These are phyloP conservation scores for Neodiprion lecontei DNA, from an alignment of 1,140 invertebrate species.

Conservation along the genomic window DNA sequence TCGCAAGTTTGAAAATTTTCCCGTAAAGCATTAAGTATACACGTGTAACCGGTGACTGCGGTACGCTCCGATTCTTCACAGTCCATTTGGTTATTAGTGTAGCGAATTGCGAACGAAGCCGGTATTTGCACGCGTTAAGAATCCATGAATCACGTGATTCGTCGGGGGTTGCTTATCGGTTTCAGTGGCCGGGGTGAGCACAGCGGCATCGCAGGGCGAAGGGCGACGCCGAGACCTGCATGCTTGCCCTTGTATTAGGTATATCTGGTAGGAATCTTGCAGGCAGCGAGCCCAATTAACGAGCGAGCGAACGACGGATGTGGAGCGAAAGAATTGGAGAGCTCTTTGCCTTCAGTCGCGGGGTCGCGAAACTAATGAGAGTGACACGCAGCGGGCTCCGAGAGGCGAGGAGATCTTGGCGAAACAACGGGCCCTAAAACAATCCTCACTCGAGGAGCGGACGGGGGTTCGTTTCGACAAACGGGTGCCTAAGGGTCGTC, in stretches of 20 bases:
- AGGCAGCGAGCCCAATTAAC: slow-evolving; percentile 55
- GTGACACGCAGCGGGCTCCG: slow-evolving; percentile 10
- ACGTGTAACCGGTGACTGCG: too few relatives aligned
- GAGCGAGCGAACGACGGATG: slow-evolving; percentile 41
- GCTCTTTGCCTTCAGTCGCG: slow-evolving; percentile 34
- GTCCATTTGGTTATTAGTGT: too few relatives aligned
- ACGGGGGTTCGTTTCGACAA: not conserved
- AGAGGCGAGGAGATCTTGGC: not conserved
- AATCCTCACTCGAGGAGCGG: not conserved
- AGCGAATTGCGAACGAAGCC: too few relatives aligned
- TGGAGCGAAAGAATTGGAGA: slow-evolving; percentile 57
- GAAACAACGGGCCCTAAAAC: not conserved
- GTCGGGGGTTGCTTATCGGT: too few relatives aligned
- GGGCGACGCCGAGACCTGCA: too few relatives aligned
- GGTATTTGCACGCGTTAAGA: too few relatives aligned
- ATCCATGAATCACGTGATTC: too few relatives aligned
- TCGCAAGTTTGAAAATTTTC: too few relatives aligned
- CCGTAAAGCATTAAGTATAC: too few relatives aligned
- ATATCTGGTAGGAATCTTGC: not conserved
- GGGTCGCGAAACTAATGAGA: slow-evolving; percentile 47
- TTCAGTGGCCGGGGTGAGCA: too few relatives aligned
- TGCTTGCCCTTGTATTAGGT: not conserved
- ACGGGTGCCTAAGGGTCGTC: not conserved
- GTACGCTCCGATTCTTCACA: too few relatives aligned
- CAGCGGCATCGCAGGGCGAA: too few relatives aligned